Evolutionary conservation across 2,113 vertebrate species (phyloP).

Genomic region (Camelus bactrianus): DNA sequence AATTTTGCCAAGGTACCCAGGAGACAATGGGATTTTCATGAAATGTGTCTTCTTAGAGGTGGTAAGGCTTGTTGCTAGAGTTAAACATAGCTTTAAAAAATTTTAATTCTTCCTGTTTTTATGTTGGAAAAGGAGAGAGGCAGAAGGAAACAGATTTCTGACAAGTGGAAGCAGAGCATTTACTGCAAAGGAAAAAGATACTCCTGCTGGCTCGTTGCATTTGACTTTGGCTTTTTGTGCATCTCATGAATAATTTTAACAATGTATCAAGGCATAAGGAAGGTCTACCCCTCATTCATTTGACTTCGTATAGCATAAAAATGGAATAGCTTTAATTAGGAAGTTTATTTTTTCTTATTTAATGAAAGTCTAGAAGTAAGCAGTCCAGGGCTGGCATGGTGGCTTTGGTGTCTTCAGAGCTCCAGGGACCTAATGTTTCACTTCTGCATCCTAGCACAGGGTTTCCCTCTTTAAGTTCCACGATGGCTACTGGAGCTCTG

Average conservation of each 20-base stretch:
- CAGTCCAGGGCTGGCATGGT: not conserved
- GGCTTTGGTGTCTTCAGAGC: not conserved
- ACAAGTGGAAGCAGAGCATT: not conserved
- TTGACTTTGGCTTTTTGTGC: not conserved
- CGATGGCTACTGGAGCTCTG: not conserved
- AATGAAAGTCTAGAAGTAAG: not conserved
- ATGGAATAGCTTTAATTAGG: not conserved
- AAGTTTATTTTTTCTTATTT: not conserved
- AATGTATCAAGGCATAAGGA: not conserved
- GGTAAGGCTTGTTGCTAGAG: constrained; percentile 42
- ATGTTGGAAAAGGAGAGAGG: not conserved
- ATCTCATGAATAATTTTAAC: no score
- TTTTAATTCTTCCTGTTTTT: constrained; percentile 32
- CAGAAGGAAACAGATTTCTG: constrained; percentile 23
- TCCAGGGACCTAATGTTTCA: not conserved
- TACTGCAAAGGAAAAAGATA: not conserved
- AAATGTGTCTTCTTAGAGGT: constrained; percentile 48
- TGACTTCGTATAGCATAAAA: not conserved
- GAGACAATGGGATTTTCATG: constrained; percentile 50
- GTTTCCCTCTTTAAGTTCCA: not conserved
- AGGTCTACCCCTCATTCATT: not conserved
- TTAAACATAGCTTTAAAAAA: not conserved
- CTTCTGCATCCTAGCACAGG: not conserved
- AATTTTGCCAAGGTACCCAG: constrained; percentile 55
- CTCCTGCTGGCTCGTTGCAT: not conserved